These are phyloP conservation scores for Rousettus madagascariensis DNA, from an alignment of 2,797 vertebrate genomes.

Conservation along the genomic window DNA sequence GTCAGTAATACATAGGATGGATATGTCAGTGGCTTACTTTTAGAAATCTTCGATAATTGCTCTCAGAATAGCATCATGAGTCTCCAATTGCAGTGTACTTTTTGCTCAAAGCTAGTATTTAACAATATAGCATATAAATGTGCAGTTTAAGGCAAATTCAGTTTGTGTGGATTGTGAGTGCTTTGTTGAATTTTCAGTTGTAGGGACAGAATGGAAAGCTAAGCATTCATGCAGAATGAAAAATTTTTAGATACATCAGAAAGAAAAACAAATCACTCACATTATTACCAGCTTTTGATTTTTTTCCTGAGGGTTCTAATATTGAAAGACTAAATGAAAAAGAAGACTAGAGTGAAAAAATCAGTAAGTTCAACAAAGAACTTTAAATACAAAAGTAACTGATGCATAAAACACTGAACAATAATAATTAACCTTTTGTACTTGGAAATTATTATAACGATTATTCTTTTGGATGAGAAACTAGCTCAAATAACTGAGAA, in stretches of 20 bases:
- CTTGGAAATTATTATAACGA: conserved; percentile 21
- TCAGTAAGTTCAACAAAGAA: conserved; percentile 49
- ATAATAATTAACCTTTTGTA: conserved; percentile 53
- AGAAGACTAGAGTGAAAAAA: neutral
- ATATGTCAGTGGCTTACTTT: neutral
- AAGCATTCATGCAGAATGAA: neutral
- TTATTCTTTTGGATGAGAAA: conserved; percentile 34
- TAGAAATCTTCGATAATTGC: conserved; percentile 5
- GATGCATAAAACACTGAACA: conserved; percentile 21
- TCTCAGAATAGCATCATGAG: neutral
- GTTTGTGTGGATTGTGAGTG: conserved; percentile 15
- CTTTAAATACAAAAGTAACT: conserved; percentile 38
- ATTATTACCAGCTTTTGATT: conserved; percentile 35
- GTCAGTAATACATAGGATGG: conserved; percentile 6
- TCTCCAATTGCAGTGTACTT: neutral
- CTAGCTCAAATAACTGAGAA: conserved; percentile 43
- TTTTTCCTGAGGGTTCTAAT: neutral
- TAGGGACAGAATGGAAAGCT: conserved; percentile 1
- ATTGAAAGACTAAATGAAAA: conserved; percentile 46
- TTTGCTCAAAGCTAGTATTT: neutral
- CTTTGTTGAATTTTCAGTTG: conserved; percentile 42
- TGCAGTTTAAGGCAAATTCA: conserved; percentile 38
- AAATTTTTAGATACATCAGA: neutral
- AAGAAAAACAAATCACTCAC: conserved; percentile 24
- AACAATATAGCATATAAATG: conserved; percentile 20